A percentile compares a stretch with the other conserved stretches of the same genome.
Conservation (phyloP, 2,113 vertebrate genomes). For the Gavialis gangeticus region DNA sequence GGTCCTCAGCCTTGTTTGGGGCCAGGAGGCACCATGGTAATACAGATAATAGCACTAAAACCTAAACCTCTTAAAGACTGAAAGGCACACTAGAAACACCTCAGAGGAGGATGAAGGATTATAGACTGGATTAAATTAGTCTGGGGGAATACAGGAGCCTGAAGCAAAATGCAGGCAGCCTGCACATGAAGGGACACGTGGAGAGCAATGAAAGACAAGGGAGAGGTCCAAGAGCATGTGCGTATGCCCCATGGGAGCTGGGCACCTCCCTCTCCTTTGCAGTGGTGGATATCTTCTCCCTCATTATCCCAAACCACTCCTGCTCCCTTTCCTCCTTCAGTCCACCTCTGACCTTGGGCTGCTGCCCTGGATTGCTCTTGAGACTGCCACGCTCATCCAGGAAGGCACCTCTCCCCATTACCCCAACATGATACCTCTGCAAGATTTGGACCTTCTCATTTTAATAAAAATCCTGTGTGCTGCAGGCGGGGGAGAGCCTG, state of each 20-base stretch:
- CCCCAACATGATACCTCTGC: neutral
- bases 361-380: fast-evolving
- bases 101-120: neutral
- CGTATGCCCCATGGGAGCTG: fast-evolving
- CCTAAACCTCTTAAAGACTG: neutral
- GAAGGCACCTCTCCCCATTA: neutral
- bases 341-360: neutral
- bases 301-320: neutral
- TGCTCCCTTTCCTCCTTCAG: neutral
- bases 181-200: fast-evolving
- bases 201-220: neutral
- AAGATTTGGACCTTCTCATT: neutral
- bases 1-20: neutral
- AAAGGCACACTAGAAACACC: neutral
- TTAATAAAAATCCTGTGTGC: neutral
- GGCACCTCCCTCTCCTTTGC: neutral
- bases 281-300: neutral
- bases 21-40: neutral
- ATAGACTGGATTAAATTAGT: neutral
- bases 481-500: neutral
- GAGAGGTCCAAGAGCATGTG: neutral
- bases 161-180: neutral
- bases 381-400: neutral
- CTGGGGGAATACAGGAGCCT: neutral
- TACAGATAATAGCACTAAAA: neutral